Evolutionary conservation across 2,888 invertebrate genomes (phyloP).

Genomic region (Diarsia rubi): DNA sequence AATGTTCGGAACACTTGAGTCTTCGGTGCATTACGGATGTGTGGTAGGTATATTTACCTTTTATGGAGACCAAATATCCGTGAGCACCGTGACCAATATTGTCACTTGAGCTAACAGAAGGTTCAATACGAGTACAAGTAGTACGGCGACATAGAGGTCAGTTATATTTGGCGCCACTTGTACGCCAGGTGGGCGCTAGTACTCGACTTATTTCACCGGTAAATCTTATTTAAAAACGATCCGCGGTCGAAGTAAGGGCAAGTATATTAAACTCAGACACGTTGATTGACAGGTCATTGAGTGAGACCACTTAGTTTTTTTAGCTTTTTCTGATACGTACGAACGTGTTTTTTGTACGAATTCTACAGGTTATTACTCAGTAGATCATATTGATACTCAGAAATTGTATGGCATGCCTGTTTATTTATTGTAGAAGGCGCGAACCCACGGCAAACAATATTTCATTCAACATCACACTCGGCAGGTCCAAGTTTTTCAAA

Average conservation of each 20-base stretch:
- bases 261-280: constrained; percentile 67
- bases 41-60: constrained; percentile 37
- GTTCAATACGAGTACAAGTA: constrained; percentile 59
- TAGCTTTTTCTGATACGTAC: constrained; percentile 43
- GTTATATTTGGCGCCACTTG: constrained; percentile 80
- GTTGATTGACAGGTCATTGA: constrained; percentile 78
- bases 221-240: constrained; percentile 71
- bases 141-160: constrained; percentile 65
- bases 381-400: constrained; percentile 50
- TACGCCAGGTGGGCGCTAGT: constrained; percentile 73
- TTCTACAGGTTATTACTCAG: constrained; percentile 47
- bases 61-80: constrained; percentile 17
- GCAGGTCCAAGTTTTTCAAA: constrained; percentile 72
- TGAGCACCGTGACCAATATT: constrained; percentile 58
- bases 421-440: constrained; percentile 56
- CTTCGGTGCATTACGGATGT: constrained; percentile 41
- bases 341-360: constrained; percentile 60
- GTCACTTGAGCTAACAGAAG: constrained; percentile 63
- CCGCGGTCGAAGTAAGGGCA: constrained; percentile 69
- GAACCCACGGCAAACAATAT: constrained; percentile 65
- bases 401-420: constrained; percentile 45
- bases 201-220: constrained; percentile 70
- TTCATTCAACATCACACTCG: constrained; percentile 76
- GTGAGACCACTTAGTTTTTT: constrained; percentile 64
- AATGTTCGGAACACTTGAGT: constrained; percentile 18